A percentile compares a stretch with the other conserved stretches of the same genome.
Conservation (phyloP, 2,888 invertebrate genomes). For the Fabriciana adippe region DNA sequence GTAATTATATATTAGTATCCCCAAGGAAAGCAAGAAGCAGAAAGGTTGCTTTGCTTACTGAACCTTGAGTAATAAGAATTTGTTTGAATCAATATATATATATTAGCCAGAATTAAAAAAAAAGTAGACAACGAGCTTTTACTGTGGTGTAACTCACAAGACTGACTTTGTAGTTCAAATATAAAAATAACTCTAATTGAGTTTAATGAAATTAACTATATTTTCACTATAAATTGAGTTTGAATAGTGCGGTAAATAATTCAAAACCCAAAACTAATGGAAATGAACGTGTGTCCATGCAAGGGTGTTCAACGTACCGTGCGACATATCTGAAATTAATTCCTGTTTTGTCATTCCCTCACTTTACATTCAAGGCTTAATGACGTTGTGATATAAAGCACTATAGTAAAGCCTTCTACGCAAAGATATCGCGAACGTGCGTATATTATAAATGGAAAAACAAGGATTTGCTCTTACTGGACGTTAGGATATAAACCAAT, state of each 20-base stretch:
- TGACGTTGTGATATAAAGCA: slow-evolving; percentile 76
- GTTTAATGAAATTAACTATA: not conserved
- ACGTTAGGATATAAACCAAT: slow-evolving; percentile 78
- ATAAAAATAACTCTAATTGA: not conserved
- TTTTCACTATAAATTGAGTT: not conserved
- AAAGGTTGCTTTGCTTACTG: too few relatives aligned
- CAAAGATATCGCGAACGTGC: slow-evolving; percentile 70
- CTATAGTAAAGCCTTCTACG: slow-evolving; percentile 64
- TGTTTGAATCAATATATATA: too few relatives aligned
- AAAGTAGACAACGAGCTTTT: too few relatives aligned
- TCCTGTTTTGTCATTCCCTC: slow-evolving; percentile 81
- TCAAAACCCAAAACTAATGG: slow-evolving; percentile 31
- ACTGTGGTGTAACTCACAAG: too few relatives aligned
- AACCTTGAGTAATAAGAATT: too few relatives aligned
- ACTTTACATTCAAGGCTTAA: slow-evolving; percentile 78
- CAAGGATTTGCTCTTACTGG: slow-evolving; percentile 80
- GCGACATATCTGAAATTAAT: slow-evolving; percentile 81
- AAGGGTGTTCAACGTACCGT: slow-evolving; percentile 68
- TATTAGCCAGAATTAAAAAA: too few relatives aligned
- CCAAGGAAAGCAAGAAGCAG: too few relatives aligned
- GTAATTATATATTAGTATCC: too few relatives aligned
- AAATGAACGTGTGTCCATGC: slow-evolving; percentile 48
- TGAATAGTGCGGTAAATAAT: not conserved
- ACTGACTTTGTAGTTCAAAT: too few relatives aligned
- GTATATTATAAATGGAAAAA: slow-evolving; percentile 73